These are phyloP conservation scores for Grammomys surdaster DNA, from an alignment of 2,113 vertebrate genomes.

Conservation along the genomic window DNA sequence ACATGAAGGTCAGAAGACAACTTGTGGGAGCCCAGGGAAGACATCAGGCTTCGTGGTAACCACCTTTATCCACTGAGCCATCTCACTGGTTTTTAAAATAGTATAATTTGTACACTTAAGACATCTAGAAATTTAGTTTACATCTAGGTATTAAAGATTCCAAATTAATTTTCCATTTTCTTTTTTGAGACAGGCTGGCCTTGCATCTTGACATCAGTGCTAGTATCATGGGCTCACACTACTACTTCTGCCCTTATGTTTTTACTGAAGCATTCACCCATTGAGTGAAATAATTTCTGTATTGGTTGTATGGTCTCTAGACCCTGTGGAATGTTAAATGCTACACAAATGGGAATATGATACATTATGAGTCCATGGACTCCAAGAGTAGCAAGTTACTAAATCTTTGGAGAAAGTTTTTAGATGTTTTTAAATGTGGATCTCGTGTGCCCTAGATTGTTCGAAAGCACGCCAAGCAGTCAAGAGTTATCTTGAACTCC, in stretches of 20 bases:
- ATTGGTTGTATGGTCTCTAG: neutral
- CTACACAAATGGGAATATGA: neutral
- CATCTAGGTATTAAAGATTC: conserved; percentile 40
- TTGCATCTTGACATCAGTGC: neutral
- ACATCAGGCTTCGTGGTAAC: neutral
- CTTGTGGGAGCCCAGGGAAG: neutral
- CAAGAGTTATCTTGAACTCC: neutral
- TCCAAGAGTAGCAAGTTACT: conserved; percentile 57
- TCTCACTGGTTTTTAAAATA: neutral
- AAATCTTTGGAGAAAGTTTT: conserved; percentile 37
- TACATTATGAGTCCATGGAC: conserved; percentile 18
- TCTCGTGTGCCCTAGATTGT: neutral
- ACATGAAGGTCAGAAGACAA: neutral
- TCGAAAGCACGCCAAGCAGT: neutral
- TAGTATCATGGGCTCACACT: neutral
- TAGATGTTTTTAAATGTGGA: neutral
- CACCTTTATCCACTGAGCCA: neutral
- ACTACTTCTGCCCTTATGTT: neutral
- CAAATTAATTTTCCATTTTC: conserved; percentile 51
- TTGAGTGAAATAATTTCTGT: conserved; percentile 13
- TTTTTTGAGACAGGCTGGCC: neutral
- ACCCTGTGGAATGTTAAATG: conserved; percentile 32
- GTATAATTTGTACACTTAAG: neutral
- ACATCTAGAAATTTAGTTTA: conserved; percentile 30
- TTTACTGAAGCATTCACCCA: conserved; percentile 32